Base-by-base conservation (phyloP, 2,888 invertebrate species). In the Punctoribates punctum region DNA sequence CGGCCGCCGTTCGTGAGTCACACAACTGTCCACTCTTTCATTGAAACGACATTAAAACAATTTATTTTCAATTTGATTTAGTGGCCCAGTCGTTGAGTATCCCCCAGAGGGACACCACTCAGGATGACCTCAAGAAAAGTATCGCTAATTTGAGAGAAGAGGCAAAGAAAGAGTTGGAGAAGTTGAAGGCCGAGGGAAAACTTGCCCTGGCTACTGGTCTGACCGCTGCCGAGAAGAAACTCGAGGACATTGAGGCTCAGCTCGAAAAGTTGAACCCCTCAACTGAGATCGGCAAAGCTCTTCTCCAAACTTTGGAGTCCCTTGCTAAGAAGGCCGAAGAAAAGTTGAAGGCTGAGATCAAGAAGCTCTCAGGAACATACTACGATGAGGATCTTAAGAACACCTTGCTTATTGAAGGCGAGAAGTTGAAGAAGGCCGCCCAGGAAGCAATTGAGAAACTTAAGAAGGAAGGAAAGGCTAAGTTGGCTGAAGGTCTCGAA, bases 161-260 rank as follows among this genome's bases (percentile, higher is more conserved):
- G 54, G 54, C 54, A 5, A 20, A 54, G 25, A 54, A 54, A 20
- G 54, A 54, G 54, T 62, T 74, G 20, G 34, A 17, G 1, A 74
- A 74, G 27, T 57, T 74, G 34, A 51, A 74, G 20, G 34, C 11
- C 9, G 74, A 74, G 60, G 74, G 74, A 25, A 74, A 74, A 25
- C 5, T 38, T 62, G 17, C 27, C 4, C 20, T 74, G 6, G 54
- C 74, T n/a, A 17, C 27, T 54, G 74, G 54, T n/a, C 4, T 74
- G 1, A 65, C 6, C 4, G 34, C 17, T 6, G 54, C 60, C 20
- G 74, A 74, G n/a, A 54, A 74, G 54, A 27, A 17, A 17, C 25
- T 74, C 38, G 29, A n/a, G 23, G 54, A 54, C n/a, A 25, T 62
- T n/a, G 74, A 74, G 25, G 38, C 6, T 54, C 57, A 54, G n/a